These are phyloP conservation scores for Emydoidea blandingii DNA, from an alignment of 2,797 vertebrate species.

Conservation along the genomic window DNA sequence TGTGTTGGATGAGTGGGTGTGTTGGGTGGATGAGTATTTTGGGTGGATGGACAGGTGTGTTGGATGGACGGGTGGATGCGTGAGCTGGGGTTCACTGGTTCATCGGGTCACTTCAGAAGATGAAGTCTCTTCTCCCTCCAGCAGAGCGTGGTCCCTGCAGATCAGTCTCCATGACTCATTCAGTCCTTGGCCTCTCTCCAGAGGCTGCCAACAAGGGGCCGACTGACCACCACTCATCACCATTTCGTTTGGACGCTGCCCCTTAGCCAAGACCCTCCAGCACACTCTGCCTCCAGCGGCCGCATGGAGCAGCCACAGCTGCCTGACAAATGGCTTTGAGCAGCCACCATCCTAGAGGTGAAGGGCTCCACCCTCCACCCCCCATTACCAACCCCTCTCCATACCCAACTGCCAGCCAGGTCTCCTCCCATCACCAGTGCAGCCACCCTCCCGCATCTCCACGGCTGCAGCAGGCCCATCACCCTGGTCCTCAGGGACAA, in stretches of 20 bases:
- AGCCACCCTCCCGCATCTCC: not conserved
- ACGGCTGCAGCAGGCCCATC: too few relatives aligned
- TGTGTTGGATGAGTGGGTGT: too few relatives aligned
- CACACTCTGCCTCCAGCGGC: too few relatives aligned
- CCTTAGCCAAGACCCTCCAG: not conserved
- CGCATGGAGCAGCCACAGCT: too few relatives aligned
- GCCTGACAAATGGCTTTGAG: not conserved
- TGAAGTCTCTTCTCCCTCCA: not conserved
- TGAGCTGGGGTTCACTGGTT: not conserved
- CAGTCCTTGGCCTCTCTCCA: not conserved
- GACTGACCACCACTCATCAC: too few relatives aligned
- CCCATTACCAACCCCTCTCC: not conserved
- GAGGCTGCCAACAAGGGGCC: not conserved
- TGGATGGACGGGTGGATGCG: not conserved
- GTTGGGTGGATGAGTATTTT: too few relatives aligned
- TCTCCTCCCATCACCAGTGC: not conserved
- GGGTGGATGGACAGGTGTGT: not conserved
- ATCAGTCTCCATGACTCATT: not conserved
- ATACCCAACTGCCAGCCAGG: not conserved
- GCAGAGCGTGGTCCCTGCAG: not conserved
- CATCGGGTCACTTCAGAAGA: not conserved
- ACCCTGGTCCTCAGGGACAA: too few relatives aligned
- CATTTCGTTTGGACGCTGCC: too few relatives aligned
- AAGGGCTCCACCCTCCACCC: too few relatives aligned
- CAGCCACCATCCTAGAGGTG: not conserved